Percentiles rank a stretch among this genome's conserved stretches.
Conservation (phyloP, 2,888 invertebrate genomes). For the Gymnocheta viridis region DNA sequence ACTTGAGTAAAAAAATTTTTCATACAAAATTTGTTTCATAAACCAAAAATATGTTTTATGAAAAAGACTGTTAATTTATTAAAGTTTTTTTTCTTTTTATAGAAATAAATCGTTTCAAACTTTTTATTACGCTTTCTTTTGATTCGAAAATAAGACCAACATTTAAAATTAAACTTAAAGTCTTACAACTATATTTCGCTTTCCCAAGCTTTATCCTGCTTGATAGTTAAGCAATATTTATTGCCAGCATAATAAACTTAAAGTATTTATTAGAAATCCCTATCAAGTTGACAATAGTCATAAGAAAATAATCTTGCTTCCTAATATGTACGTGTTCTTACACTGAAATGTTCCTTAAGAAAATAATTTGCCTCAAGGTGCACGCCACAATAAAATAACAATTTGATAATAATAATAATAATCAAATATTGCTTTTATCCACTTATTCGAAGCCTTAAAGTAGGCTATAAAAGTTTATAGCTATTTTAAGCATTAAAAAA, state of each 20-base stretch:
- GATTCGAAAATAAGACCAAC: too few relatives aligned
- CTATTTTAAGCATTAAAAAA: not conserved
- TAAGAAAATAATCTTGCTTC: not conserved
- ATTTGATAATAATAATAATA: constrained; percentile 27
- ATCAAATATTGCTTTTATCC: constrained; percentile 13
- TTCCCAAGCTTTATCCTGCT: not conserved
- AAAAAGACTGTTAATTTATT: too few relatives aligned
- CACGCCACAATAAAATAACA: constrained; percentile 25
- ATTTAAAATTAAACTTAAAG: too few relatives aligned
- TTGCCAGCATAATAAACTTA: not conserved
- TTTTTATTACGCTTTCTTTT: too few relatives aligned
- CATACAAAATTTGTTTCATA: too few relatives aligned
- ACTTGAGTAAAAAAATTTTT: too few relatives aligned
- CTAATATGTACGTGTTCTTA: constrained; percentile 1
- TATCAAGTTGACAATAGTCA: not conserved
- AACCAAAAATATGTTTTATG: too few relatives aligned
- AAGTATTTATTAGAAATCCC: not conserved
- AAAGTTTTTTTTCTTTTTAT: too few relatives aligned
- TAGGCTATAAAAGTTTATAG: constrained; percentile 46
- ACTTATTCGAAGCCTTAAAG: constrained; percentile 37
- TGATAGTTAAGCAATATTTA: not conserved
- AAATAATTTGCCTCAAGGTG: constrained; percentile 14
- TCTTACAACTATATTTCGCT: not conserved
- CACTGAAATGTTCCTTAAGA: constrained; percentile 7
- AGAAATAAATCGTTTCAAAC: too few relatives aligned